phyloP scores from a whole-genome alignment of 2,888 invertebrate species.

The Cordilura impudica region DNA sequence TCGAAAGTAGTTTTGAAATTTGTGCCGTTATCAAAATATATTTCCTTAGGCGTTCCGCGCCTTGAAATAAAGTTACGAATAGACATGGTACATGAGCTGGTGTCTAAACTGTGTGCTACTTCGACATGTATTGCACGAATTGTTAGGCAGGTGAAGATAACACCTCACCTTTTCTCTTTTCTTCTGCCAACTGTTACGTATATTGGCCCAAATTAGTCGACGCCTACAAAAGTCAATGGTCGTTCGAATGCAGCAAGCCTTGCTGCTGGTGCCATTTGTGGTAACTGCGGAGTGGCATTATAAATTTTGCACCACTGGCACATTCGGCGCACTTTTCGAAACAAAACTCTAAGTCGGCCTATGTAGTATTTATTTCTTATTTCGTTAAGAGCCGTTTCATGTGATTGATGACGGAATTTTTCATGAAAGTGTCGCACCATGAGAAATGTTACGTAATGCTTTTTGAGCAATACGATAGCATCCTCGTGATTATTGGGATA shows the following conservation, averaged over 20 bases:
- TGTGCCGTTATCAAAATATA: conserved; percentile 49
- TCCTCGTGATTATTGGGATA: conserved; percentile 49
- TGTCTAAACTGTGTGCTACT: conserved; percentile 54
- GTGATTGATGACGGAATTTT: conserved; percentile 27
- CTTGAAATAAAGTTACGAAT: conserved; percentile 40
- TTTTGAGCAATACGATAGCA: background rate
- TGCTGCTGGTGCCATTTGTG: conserved; percentile 60
- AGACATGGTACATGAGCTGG: conserved; percentile 49
- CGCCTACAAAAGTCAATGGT: conserved; percentile 60
- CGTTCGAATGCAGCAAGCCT: conserved; percentile 54
- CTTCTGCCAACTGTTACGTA: conserved; percentile 50
- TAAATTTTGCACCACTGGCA: conserved; percentile 59
- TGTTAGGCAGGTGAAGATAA: conserved; percentile 62
- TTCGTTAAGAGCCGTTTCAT: conserved; percentile 52
- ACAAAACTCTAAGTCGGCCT: conserved; percentile 47
- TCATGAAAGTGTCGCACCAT: conserved; percentile 50
- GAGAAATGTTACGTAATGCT: conserved; percentile 49
- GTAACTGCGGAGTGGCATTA: conserved; percentile 20
- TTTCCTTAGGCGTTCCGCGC: too few relatives aligned
- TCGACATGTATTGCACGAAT: conserved; percentile 60
- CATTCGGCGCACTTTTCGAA: conserved; percentile 42
- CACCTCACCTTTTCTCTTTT: conserved; percentile 62
- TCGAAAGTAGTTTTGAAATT: conserved; percentile 58
- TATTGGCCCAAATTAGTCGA: conserved; percentile 64
- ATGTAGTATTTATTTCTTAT: conserved; percentile 51